A percentile compares a stretch with the other conserved stretches of the same genome.
phyloP scores from a whole-genome alignment of 2,888 invertebrate genomes.

The Temnothorax unifasciatus region DNA sequence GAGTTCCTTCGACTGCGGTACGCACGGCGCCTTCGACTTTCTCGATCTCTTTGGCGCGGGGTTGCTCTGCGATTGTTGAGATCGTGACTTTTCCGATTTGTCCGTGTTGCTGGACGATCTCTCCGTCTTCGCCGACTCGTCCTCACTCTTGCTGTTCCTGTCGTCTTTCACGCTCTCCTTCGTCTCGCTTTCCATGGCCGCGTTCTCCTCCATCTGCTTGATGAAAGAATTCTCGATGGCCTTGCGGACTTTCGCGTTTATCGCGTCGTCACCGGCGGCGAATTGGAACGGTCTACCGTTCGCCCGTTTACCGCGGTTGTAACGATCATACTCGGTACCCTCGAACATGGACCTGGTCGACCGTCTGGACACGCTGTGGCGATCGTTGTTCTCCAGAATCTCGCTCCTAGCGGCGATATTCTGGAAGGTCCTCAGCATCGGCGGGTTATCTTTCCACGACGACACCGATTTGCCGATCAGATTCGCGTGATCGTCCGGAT shows the following conservation, averaged over 20 bases:
- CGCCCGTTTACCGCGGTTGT: slow-evolving; percentile 71
- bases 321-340: slow-evolving; percentile 75
- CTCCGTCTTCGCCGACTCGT: slow-evolving; percentile 11
- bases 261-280: slow-evolving; percentile 66
- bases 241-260: slow-evolving; percentile 82
- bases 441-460: slow-evolving; percentile 79
- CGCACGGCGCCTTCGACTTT: slow-evolving; percentile 62
- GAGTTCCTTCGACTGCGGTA: slow-evolving; percentile 69
- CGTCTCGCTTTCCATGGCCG: slow-evolving; percentile 60
- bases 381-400: slow-evolving; percentile 81
- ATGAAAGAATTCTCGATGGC: slow-evolving; percentile 84
- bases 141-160: slow-evolving; percentile 23
- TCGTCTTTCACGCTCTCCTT: not conserved
- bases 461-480: slow-evolving; percentile 57
- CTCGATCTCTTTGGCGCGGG: slow-evolving; percentile 50
- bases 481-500: slow-evolving; percentile 51
- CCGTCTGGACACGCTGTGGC: slow-evolving; percentile 79
- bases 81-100: not conserved
- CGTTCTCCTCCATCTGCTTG: slow-evolving; percentile 83
- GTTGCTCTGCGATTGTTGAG: not conserved
- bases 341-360: slow-evolving; percentile 84
- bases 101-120: slow-evolving; percentile 31
- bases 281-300: not conserved
- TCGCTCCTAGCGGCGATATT: slow-evolving; percentile 82
- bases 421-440: slow-evolving; percentile 78